Evolutionary conservation across 2,113 vertebrate genomes (phyloP).

Genomic region (Emydocephalus ijimae): DNA sequence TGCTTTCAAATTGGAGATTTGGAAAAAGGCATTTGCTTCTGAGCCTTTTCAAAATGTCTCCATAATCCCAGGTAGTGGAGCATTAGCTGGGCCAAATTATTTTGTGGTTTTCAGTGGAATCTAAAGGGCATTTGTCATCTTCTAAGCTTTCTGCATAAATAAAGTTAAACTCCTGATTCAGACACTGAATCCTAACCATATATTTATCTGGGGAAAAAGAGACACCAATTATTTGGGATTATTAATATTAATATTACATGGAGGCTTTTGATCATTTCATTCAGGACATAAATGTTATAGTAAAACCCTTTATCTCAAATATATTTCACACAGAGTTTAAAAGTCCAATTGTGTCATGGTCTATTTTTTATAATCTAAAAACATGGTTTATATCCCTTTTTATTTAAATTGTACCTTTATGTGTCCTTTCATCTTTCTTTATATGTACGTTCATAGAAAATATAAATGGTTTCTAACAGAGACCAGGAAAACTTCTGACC

Average conservation of each 20-base stretch:
- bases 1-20: background rate
- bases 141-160: background rate
- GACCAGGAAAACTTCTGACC: constrained; percentile 11
- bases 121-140: background rate
- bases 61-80: too few species aligned
- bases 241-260: background rate
- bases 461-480: constrained; percentile 12
- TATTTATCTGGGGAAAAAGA: background rate
- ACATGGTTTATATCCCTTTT: rapidly evolving
- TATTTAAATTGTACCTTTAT: constrained; percentile 4
- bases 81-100: background rate
- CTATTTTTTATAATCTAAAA: background rate
- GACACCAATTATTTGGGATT: background rate
- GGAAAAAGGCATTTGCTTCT: background rate
- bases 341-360: rapidly evolving
- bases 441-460: constrained; percentile 39
- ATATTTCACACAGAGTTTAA: background rate
- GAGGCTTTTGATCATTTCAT: background rate
- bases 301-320: background rate
- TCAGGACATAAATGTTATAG: background rate
- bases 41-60: background rate
- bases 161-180: background rate
- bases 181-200: background rate
- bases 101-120: background rate
- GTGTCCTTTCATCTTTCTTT: background rate